Evolutionary conservation across 2,113 vertebrate genomes (phyloP), one percentile per base, ranked within the genome.

Genomic region (Microtus oregoni): DNA sequence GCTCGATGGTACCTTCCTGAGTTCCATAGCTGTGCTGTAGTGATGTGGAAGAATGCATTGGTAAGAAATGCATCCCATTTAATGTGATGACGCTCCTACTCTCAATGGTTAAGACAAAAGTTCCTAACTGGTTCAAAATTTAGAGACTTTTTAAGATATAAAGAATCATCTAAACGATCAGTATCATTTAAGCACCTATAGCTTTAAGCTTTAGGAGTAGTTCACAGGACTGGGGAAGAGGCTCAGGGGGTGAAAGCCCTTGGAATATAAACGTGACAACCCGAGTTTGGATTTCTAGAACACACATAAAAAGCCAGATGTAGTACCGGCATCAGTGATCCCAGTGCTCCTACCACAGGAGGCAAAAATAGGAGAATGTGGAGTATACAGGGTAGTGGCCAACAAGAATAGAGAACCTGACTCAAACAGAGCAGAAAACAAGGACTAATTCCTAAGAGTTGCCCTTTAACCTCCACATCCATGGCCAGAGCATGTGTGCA

Each of bases 191-290:
- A 78, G 86, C 50, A 79, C 67, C 26, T 75, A 9, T 32, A 75
- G 63, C 50, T 92, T 89, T 95, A 72, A 82, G 52, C 50, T 93
- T 89, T 95, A 67, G 86, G 73, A 86, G 10, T 82, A 26, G 55
- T 63, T 83, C 58, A 83, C 63, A 41, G n/a, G n/a, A 41, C n/a
- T 17, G 5, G n/a, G 81, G 24, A 28, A 7, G 58, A 83, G 58
- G n/a, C 13, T 83, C n/a, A 9, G 58, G 41, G 81, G 14, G 58
- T 17, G 2, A 83, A 63, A 30, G 81, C n/a, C 7, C n/a, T 58
- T 83, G n/a, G n/a, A 41, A 83, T 41, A 14, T n/a, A 83, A 41
- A 83, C 8, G 7, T 83, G n/a, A 63, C 7, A 41, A 61, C 35
- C 35, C 1, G 35, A 61, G 79, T 82, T 82, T 82, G 35, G 79